These are phyloP conservation scores for Hyperopisus bebe DNA, from an alignment of 2,113 vertebrate genomes.

Conservation along the genomic window DNA sequence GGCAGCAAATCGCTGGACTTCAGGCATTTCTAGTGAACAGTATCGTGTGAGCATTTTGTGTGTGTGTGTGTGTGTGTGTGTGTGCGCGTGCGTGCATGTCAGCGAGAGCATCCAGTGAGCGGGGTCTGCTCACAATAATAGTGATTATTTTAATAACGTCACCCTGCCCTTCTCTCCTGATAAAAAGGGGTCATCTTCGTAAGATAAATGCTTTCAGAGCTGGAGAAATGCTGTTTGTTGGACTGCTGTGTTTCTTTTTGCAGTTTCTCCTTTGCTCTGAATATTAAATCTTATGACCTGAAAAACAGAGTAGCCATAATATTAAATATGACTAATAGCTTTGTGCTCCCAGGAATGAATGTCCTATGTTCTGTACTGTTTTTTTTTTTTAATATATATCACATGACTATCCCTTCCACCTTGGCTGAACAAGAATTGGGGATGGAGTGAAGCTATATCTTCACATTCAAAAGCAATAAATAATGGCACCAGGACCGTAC, in stretches of 20 bases:
- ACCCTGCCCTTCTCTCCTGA: neutral
- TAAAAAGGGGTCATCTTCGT: neutral
- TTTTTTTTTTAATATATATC: neutral
- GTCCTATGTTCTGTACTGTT: neutral
- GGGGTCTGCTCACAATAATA: neutral
- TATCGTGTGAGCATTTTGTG: neutral
- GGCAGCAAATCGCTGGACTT: neutral
- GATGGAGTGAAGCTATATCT: neutral
- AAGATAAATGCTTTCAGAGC: neutral
- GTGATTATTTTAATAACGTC: neutral
- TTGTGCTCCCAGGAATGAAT: neutral
- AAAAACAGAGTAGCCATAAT: neutral
- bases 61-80: neutral
- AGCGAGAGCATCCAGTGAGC: neutral
- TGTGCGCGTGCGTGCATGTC: neutral
- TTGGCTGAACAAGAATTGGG: neutral
- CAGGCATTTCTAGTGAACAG: neutral
- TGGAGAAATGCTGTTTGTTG: neutral
- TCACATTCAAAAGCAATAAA: conserved; percentile 1
- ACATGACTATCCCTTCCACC: neutral
- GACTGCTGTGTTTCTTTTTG: neutral
- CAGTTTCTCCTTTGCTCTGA: neutral
- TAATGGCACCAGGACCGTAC: neutral
- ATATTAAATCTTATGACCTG: neutral
- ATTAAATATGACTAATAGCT: neutral